phyloP scores from a whole-genome alignment of 2,797 vertebrate species.

The Allenopithecus nigroviridis region DNA sequence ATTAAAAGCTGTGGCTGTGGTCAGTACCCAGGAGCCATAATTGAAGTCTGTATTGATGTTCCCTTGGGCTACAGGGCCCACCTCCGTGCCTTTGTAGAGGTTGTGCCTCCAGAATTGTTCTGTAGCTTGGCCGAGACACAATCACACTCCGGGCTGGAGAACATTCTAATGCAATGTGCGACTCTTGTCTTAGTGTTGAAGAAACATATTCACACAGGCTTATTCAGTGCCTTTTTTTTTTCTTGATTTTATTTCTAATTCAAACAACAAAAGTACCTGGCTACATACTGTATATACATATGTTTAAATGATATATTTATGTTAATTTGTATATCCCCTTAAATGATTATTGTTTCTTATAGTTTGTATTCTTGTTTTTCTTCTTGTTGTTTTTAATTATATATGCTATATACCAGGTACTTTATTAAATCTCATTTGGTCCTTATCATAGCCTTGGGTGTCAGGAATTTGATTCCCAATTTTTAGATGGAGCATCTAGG shows the following conservation, averaged over 20 bases:
- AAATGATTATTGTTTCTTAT: background rate
- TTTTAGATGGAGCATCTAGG: background rate
- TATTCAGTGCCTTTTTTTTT: background rate
- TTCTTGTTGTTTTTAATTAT: background rate
- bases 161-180: background rate
- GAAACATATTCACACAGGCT: background rate
- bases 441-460: background rate
- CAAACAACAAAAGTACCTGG: background rate
- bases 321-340: background rate
- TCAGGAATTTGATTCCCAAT: background rate
- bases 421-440: background rate
- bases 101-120: background rate
- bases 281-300: background rate
- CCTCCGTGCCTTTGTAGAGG: background rate
- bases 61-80: accelerated
- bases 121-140: background rate
- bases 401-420: background rate
- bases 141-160: background rate
- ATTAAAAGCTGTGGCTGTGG: background rate
- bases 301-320: background rate
- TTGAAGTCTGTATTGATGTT: background rate
- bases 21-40: background rate
- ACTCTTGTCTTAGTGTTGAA: background rate
- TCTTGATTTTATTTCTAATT: conserved; percentile 33
- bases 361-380: background rate